Percentiles rank a stretch among this genome's conserved stretches.
phyloP scores from a whole-genome alignment of 2,797 vertebrate genomes.

The Diplodus puntazzo region DNA sequence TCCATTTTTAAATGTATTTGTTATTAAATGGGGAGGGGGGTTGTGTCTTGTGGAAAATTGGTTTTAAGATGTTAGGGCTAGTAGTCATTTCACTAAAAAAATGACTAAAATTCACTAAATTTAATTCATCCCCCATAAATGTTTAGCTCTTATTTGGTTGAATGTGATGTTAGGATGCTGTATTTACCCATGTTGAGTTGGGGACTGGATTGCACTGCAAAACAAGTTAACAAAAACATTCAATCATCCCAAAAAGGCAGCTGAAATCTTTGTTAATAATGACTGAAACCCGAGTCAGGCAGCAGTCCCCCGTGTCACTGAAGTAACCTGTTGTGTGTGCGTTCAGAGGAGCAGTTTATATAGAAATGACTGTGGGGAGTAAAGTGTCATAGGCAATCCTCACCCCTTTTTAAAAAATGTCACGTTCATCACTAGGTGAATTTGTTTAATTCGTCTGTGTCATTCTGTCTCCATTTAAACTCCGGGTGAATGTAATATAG shows the following conservation, averaged over 20 bases:
- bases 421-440: conserved; percentile 62
- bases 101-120: conserved; percentile 26
- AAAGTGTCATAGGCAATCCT: conserved; percentile 40
- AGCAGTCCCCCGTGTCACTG: conserved; percentile 36
- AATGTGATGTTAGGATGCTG: conserved; percentile 50
- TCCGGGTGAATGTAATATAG: conserved; percentile 88
- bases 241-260: conserved; percentile 67
- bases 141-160: conserved; percentile 43
- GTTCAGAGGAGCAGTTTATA: conserved; percentile 40
- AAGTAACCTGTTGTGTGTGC: conserved; percentile 39
- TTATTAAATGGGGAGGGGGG: conserved; percentile 13
- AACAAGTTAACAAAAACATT: conserved; percentile 22
- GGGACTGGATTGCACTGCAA: conserved; percentile 50
- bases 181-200: conserved; percentile 31
- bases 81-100: conserved; percentile 50
- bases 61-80: conserved; percentile 32
- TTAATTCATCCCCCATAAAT: conserved; percentile 8
- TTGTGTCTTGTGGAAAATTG: conserved; percentile 29
- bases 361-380: conserved; percentile 15
- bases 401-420: conserved; percentile 45
- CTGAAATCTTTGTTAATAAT: conserved; percentile 66
- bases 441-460: conserved; percentile 70
- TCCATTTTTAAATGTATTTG: conserved; percentile 39
- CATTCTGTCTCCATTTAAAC: conserved; percentile 84
- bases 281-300: conserved; percentile 48